Evolutionary conservation across 2,888 invertebrate genomes (phyloP), one percentile per base, ranked within the genome.

Genomic region (Leptopterna dolabrata): DNA sequence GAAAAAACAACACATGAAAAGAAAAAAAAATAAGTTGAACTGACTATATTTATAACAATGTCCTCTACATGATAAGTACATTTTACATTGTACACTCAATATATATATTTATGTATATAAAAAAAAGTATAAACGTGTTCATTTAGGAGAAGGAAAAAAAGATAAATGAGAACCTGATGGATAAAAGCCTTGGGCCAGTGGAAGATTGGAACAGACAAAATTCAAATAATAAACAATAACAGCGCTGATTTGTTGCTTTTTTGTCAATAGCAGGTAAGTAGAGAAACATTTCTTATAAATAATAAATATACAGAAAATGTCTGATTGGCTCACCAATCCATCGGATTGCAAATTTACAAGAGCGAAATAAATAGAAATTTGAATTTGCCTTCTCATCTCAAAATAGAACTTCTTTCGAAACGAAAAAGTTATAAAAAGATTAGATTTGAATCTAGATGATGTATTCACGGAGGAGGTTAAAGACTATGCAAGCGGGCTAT

Each of bases 31-130:
- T 70, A 87, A 89, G 86, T 89, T 89, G 88, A 89, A 89, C 88
- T 88, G 88, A 89, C 88, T 89, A 89, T 89, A 89, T 89, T 89
- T 89, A 88, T 89, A 89, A 89, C 88, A 89, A 89, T 89, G 88
- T 89, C 88, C 84, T 88, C 88, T 89, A 89, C 88, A 89, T 88
- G 86, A 88, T 89, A 89, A 89, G 88, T 89, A 89, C 88, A 89
- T 89, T 88, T 88, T 89, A 89, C 88, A 88, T 88, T 88, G 87
- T 88, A 88, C 85, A 88, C 88, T 89, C 88, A 89, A 86, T 88
- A 88, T 88, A 88, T 88, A 87, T 88, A 88, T n/a, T n/a, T 88
- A 82, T 88, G 41, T 88, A 84, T 89, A 84, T 88, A 85, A 85
- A 87, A 89, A 87, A 89, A 86, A 88, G 88, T 89, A 89, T 86